Conservation (phyloP, 1,140 invertebrate species). For the Oncopodura yosiiana region DNA sequence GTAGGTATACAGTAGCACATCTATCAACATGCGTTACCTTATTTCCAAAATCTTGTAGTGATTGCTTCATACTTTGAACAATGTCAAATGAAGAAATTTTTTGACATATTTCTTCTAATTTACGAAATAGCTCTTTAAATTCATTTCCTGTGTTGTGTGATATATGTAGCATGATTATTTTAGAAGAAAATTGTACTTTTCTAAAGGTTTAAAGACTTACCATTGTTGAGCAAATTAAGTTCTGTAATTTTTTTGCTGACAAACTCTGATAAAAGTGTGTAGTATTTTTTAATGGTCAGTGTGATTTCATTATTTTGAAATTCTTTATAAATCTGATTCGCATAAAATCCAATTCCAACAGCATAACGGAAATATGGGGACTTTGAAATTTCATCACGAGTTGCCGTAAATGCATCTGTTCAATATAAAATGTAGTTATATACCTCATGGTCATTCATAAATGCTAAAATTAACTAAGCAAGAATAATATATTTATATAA, state of each 20-base stretch:
- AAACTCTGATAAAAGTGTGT: slow-evolving; percentile 47
- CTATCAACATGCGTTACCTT: background rate
- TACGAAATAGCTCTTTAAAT: background rate
- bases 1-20: background rate
- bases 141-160: background rate
- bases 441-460: too few relatives aligned
- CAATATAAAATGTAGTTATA: slow-evolving; percentile 24
- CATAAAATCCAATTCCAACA: slow-evolving; percentile 64
- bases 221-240: background rate
- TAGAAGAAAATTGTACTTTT: background rate
- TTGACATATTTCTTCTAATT: background rate
- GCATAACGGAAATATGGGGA: slow-evolving; percentile 68
- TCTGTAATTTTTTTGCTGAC: slow-evolving; percentile 50
- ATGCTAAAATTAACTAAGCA: too few relatives aligned
- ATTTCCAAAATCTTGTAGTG: background rate
- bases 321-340: slow-evolving; percentile 64
- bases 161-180: background rate
- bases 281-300: slow-evolving; percentile 66
- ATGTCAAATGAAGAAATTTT: too few relatives aligned
- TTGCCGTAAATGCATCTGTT: slow-evolving; percentile 66
- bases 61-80: slow-evolving; percentile 3
- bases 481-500: slow-evolving; percentile 3
- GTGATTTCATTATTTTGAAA: slow-evolving; percentile 59
- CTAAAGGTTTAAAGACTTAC: background rate
- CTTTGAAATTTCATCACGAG: slow-evolving; percentile 63